These are phyloP conservation scores for Zeuzera pyrina DNA, from an alignment of 2,888 invertebrate genomes.

Conservation along the genomic window DNA sequence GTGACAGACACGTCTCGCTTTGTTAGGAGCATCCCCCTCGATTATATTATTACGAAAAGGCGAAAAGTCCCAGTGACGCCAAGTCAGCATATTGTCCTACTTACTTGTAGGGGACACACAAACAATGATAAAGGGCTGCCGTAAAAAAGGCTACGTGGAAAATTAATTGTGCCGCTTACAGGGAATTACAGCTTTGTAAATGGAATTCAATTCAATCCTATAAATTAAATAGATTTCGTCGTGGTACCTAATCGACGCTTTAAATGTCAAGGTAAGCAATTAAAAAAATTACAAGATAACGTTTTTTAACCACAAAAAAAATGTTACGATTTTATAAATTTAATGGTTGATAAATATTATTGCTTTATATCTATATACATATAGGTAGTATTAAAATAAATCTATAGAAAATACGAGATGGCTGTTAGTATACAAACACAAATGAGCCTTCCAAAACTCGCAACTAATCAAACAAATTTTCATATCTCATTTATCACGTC, in stretches of 20 bases:
- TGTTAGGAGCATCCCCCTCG: slow-evolving; percentile 54
- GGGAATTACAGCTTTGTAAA: no score
- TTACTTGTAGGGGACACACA: slow-evolving; percentile 30
- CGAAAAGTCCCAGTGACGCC: slow-evolving; percentile 55
- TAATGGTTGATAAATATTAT: neutral
- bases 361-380: neutral
- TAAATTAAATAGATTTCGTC: slow-evolving; percentile 1
- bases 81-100: slow-evolving; percentile 66
- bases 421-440: slow-evolving; percentile 31
- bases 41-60: slow-evolving; percentile 52
- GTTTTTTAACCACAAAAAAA: neutral
- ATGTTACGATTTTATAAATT: neutral
- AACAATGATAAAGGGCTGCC: slow-evolving; percentile 54
- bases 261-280: neutral
- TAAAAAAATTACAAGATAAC: neutral
- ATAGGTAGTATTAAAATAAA: slow-evolving; percentile 2
- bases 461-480: slow-evolving; percentile 61
- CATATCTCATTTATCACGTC: slow-evolving; percentile 60
- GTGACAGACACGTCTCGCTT: slow-evolving; percentile 62
- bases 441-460: slow-evolving; percentile 36
- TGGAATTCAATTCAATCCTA: slow-evolving; percentile 41
- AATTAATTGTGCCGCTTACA: slow-evolving; percentile 67
- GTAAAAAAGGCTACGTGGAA: slow-evolving; percentile 46
- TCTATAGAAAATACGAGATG: slow-evolving; percentile 21
- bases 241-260: neutral